Evolutionary conservation across 2,888 invertebrate genomes (phyloP), one percentile per base, ranked within the genome.

Genomic region (Trichopria drosophilae): DNA sequence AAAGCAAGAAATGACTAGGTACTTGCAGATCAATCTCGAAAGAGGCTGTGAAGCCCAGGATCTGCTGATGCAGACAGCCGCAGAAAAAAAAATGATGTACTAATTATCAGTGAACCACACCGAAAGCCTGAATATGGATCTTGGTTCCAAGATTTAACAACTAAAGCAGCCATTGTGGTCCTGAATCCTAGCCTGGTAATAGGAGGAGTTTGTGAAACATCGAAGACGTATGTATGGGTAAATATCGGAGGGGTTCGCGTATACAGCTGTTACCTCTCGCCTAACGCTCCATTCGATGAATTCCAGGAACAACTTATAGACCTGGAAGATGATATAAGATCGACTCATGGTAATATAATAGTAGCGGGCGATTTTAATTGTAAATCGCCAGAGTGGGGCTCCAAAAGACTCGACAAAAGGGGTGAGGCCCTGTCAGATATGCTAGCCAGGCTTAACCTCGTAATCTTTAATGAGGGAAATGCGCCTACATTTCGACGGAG

Each of bases 11-110:
- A 37, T 53, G 39, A n/a, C 24, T 40, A 19, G 34, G 39, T 46
- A 24, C 20, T 50, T 59, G 12, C 62, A 60, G 36, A 36, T 40
- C 2, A 60, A 60, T 42, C 32, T 57, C 13, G 47, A 57, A 12
- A 35, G 51, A 19, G 44, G 58, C 24, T 50, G 44, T 12, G 53
- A 48, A 15, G 55, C 59, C 1, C 44, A 56, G 15, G 43, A 47
- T 1, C 53, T 60, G 1, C 15, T n/a, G n/a, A n/a, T n/a, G n/a
- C n/a, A n/a, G n/a, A n/a, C n/a, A n/a, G n/a, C n/a, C n/a, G n/a
- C n/a, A 50, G 44, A 7, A 53, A 48, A 16, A 28, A 32, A 18
- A 26, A 15, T 12, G 39, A 53, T 20, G 31, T 39, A 13, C 32
- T 53, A 3, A 16, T 37, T 2, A 37, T 53, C 4, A 43, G 39